phyloP scores from a whole-genome alignment of 35 echinoderm and acorn worm species.

The Diadema setosum region DNA sequence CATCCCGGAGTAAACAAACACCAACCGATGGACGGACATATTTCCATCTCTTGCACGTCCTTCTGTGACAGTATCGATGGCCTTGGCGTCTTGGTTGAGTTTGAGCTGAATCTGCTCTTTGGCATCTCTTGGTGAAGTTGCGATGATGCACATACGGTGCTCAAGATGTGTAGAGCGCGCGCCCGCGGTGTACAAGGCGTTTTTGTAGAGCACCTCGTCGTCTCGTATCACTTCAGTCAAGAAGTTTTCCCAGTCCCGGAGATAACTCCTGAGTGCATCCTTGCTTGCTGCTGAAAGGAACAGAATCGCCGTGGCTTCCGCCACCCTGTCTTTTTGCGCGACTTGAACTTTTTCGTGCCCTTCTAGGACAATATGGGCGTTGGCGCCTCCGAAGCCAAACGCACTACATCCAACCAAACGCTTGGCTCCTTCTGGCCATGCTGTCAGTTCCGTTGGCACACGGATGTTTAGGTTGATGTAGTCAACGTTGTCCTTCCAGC shows the following conservation, averaged over 20 bases:
- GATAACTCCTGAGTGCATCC: too few relatives aligned
- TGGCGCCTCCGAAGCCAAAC: conserved; percentile 80
- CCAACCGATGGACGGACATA: background rate
- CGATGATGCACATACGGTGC: conserved; percentile 26
- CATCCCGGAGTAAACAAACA: conserved; percentile 76
- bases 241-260: too few relatives aligned
- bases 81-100: background rate
- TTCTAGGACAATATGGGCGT: too few relatives aligned
- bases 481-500: conserved; percentile 35
- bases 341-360: too few relatives aligned
- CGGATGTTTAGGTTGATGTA: conserved; percentile 30
- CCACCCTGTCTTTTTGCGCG: too few relatives aligned
- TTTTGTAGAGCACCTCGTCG: background rate
- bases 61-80: background rate
- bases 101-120: background rate
- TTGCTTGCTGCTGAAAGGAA: too few relatives aligned
- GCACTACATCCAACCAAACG: conserved; percentile 39
- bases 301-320: too few relatives aligned
- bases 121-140: conserved; percentile 18
- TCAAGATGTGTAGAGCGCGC: conserved; percentile 29
- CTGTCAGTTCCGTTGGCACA: conserved; percentile 12
- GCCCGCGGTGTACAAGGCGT: conserved; percentile 46
- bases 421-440: conserved; percentile 30
- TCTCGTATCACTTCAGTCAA: background rate
- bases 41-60: background rate